Evolutionary conservation across 2,888 invertebrate species (phyloP).

Genomic region (Cheiracanthium punctorium): DNA sequence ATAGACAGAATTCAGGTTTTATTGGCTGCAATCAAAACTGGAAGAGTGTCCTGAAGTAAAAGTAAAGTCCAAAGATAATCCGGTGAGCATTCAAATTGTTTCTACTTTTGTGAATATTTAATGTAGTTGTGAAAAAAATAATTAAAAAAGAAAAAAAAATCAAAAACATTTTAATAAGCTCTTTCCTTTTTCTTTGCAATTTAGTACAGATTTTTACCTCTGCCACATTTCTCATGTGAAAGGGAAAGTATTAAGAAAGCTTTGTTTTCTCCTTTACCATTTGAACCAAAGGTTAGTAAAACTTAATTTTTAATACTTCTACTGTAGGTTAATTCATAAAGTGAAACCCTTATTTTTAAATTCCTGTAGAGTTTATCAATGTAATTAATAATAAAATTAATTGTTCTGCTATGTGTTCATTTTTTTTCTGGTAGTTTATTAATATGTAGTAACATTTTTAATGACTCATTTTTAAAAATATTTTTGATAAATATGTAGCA

Average conservation of each 20-base stretch:
- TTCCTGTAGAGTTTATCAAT: too few species aligned
- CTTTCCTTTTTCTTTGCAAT: neutral
- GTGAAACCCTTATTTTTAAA: too few species aligned
- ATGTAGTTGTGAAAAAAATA: neutral
- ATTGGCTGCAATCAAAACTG: slow-evolving; percentile 86
- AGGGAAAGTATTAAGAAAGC: slow-evolving; percentile 74
- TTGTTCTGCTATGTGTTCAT: too few species aligned
- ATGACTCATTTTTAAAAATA: too few species aligned
- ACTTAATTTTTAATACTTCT: too few species aligned
- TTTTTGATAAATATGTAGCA: too few species aligned
- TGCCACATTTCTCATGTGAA: slow-evolving; percentile 76
- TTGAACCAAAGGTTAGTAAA: slow-evolving; percentile 62
- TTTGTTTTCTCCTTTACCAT: slow-evolving; percentile 70
- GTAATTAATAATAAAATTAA: too few species aligned
- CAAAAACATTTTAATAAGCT: too few species aligned
- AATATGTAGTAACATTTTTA: too few species aligned
- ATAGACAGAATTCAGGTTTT: slow-evolving; percentile 89
- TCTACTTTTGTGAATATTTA: neutral
- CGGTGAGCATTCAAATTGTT: slow-evolving; percentile 28
- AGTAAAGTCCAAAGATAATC: slow-evolving; percentile 71
- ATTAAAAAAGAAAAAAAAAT: too few species aligned
- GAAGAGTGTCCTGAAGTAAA: slow-evolving; percentile 80
- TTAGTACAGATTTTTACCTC: slow-evolving; percentile 77
- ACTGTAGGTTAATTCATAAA: too few species aligned
- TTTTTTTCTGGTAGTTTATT: too few species aligned